phyloP scores from a whole-genome alignment of 2,797 vertebrate species.

The Nyctalus aviator region DNA sequence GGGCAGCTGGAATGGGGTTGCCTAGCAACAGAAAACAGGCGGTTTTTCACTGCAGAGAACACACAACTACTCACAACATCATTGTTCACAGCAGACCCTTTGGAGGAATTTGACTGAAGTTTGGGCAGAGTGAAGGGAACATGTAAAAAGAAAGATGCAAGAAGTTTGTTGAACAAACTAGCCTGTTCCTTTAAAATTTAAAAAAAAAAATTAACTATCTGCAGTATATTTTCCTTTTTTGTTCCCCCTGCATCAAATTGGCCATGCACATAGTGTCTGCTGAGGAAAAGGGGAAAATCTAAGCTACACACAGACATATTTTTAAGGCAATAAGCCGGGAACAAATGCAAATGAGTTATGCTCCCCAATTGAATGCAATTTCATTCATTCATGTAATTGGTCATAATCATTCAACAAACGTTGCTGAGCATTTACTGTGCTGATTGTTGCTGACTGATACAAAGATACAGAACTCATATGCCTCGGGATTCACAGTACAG shows the following conservation, averaged over 20 bases:
- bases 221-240: not conserved
- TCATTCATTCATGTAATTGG: not conserved
- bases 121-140: not conserved
- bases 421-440: not conserved
- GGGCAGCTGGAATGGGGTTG: slow-evolving; percentile 94
- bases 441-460: not conserved
- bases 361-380: not conserved
- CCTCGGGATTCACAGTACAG: not conserved
- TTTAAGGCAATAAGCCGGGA: slow-evolving; percentile 26
- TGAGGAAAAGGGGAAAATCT: slow-evolving; percentile 26
- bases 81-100: slow-evolving; percentile 75
- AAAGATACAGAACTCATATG: not conserved
- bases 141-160: slow-evolving; percentile 38
- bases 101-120: slow-evolving; percentile 29
- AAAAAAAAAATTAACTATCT: not conserved
- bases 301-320: slow-evolving; percentile 22
- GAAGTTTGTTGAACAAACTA: not conserved
- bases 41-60: slow-evolving; percentile 84
- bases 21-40: slow-evolving; percentile 92
- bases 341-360: not conserved
- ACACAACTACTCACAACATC: slow-evolving; percentile 71
- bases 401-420: not conserved
- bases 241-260: not conserved
- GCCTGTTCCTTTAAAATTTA: not conserved
- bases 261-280: not conserved